Conservation (phyloP, 53 echinoderm and acorn worm genomes). For the Holothuria scabra region DNA sequence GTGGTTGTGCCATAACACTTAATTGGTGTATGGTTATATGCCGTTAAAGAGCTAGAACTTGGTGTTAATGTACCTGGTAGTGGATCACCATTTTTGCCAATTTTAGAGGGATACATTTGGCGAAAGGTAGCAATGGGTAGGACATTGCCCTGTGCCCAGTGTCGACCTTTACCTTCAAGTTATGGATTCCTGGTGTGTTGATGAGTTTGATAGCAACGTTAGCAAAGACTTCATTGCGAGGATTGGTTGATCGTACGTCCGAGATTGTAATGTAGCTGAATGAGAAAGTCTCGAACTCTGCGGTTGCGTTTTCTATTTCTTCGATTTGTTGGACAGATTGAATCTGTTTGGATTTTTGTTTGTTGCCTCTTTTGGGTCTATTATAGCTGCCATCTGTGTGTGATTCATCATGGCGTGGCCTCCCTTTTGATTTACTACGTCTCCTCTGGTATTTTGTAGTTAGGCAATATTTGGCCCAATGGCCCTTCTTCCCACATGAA, state of each 20-base stretch:
- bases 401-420: not conserved
- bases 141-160: slow-evolving; percentile 47
- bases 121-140: slow-evolving; percentile 21
- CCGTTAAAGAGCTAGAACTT: slow-evolving; percentile 41
- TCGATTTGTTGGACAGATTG: not conserved
- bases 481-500: slow-evolving; percentile 35
- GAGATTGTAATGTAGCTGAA: slow-evolving; percentile 13
- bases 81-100: slow-evolving; percentile 36
- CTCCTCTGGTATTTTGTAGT: slow-evolving; percentile 6
- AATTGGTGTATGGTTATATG: slow-evolving; percentile 63
- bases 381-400: no score
- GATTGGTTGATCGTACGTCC: not conserved
- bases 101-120: slow-evolving; percentile 18
- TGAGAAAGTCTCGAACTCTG: not conserved
- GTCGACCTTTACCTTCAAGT: slow-evolving; percentile 47
- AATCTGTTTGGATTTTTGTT: not conserved
- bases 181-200: slow-evolving; percentile 15
- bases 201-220: not conserved
- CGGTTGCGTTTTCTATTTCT: not conserved
- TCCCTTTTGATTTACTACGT: not conserved
- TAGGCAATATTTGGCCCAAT: slow-evolving; percentile 46
- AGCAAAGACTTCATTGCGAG: not conserved
- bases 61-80: not conserved
- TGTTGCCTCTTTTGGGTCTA: no score
- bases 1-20: slow-evolving; percentile 48